These are phyloP conservation scores for Eclectus roratus DNA, from an alignment of 2,113 vertebrate species.

Conservation along the genomic window DNA sequence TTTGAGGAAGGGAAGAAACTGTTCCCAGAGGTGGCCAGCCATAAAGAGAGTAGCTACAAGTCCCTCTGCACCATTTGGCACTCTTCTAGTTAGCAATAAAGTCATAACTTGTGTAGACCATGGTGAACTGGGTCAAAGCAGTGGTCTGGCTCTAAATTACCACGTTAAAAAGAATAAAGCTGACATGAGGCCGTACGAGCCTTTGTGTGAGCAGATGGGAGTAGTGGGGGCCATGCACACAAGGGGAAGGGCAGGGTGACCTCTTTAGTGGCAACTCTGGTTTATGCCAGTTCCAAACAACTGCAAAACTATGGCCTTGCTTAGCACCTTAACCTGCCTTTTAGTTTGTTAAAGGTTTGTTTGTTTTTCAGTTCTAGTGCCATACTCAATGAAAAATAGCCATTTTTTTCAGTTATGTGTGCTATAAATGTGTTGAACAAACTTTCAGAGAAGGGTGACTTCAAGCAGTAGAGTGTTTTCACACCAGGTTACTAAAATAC, in stretches of 20 bases:
- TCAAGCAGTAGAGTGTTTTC: neutral
- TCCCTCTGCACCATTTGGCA: neutral
- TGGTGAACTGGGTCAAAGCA: neutral
- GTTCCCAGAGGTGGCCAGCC: neutral
- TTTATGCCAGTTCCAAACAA: neutral
- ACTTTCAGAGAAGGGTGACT: neutral
- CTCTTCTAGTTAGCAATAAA: neutral
- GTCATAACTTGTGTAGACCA: fast-evolving
- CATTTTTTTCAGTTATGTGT: neutral
- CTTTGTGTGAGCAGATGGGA: neutral
- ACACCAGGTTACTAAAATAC: neutral
- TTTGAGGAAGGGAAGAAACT: neutral
- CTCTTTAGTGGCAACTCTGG: neutral
- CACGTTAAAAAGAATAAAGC: neutral
- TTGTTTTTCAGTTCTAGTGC: neutral
- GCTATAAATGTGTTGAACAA: neutral
- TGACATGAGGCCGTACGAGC: neutral
- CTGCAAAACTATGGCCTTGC: neutral
- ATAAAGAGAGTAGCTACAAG: neutral
- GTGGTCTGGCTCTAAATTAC: neutral
- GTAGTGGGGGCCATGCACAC: neutral
- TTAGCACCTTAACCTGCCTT: neutral
- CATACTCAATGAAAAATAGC: neutral
- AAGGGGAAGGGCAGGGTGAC: neutral
- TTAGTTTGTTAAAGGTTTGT: neutral